Base-by-base conservation (phyloP, 2,113 vertebrate species). In the Rousettus leschenaultii region DNA sequence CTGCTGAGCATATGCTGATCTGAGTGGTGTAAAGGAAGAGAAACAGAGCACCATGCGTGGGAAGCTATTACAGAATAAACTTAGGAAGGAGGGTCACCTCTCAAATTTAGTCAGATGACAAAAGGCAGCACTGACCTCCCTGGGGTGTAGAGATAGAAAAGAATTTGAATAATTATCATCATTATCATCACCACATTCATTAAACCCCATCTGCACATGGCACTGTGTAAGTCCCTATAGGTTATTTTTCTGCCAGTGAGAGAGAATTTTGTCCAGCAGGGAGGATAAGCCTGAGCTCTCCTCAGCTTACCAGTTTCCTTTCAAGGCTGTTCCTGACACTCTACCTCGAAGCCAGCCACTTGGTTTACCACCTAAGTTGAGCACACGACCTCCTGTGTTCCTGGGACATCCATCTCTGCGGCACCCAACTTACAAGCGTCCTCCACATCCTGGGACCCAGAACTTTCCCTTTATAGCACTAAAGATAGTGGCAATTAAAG, bases 121-220 rank as follows among this genome's bases (percentile, higher is more conserved):
- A 70, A 77, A 97, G 87, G 61, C 85, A 96, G 85, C 89, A 2
- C 80, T 22, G 40, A 28, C 38, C 85, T 96, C 96, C 92, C 94
- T 68, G 75, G 80, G 90, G 92, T 63, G 11, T 30, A 40, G 68
- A 95, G 73, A 93, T 73, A 45, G 94, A 87, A 82, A 65, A 73
- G 87, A 86, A 95, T 95, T 94, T 97, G 96, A 98, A 92, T 97
- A 92, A 97, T 97, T 90, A 90, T 96, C 80, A 84, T 96, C 92
- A 95, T 97, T 91, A 96, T 87, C 90, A 83, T 95, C 96, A 97
- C 97, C 95, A 97, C 92, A 65, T 97, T 97, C 96, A 95, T 98
- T 97, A 97, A 74, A 86, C 85, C 80, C 90, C 97, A 92, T 97
- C 96, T 97, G 97, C 43, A 1, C 80, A 57, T 70, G 77, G 87